Conservation (phyloP, 2,888 invertebrate species). For the Pseudococcus viburni region DNA sequence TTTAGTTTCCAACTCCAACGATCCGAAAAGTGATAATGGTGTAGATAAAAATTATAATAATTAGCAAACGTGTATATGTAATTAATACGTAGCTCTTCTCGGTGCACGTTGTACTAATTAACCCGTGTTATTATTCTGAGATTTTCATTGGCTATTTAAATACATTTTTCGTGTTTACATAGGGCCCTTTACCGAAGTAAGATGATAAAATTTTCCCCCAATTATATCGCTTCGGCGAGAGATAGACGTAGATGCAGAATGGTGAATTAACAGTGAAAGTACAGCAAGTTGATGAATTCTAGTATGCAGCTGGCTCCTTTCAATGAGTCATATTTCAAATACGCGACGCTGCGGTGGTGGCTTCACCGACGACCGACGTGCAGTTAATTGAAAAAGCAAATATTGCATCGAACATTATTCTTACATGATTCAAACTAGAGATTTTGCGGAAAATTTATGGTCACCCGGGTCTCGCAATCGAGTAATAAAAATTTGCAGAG, state of each 20-base stretch:
- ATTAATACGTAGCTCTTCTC: constrained; percentile 19
- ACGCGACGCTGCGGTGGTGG: not conserved
- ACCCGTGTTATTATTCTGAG: constrained; percentile 25
- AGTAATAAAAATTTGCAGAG: not conserved
- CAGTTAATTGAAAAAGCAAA: constrained; percentile 34
- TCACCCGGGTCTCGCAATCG: not conserved
- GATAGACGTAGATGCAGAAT: not conserved
- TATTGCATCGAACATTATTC: not conserved
- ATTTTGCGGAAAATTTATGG: constrained; percentile 1
- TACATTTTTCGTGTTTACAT: not conserved
- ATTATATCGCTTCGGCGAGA: not conserved
- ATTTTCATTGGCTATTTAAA: not conserved
- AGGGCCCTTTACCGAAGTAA: not conserved
- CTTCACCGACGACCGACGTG: not conserved
- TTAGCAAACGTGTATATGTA: constrained; percentile 14
- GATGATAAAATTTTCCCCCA: not conserved
- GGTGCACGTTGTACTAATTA: constrained; percentile 26
- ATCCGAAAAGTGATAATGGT: constrained; percentile 42
- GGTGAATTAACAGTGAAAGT: not conserved
- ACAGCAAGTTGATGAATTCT: not conserved
- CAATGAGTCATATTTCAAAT: constrained; percentile 16
- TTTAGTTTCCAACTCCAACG: constrained; percentile 19
- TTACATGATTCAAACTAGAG: not conserved
- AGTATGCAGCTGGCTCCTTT: not conserved
- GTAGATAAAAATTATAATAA: constrained; percentile 45